phyloP scores from a whole-genome alignment of 2,113 vertebrate species.

The Emydura subglobosa region DNA sequence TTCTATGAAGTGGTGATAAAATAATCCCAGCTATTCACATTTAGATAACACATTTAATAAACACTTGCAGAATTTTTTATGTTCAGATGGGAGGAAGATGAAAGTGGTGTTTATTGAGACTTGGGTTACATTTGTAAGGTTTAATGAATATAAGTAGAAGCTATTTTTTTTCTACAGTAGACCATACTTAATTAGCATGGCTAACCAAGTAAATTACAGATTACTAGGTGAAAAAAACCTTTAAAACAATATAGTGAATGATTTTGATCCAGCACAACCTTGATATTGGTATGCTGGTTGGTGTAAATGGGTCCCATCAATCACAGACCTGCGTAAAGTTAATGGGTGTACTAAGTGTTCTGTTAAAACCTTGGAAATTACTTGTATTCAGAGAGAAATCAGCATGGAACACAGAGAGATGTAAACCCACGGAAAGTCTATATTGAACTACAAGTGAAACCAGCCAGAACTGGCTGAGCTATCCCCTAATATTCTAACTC shows the following conservation, averaged over 20 bases:
- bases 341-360: not conserved
- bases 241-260: not conserved
- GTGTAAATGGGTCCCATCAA: not conserved
- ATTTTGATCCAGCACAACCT: not conserved
- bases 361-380: no score
- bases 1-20: rapidly evolving
- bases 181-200: no score
- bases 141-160: not conserved
- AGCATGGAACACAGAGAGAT: no score
- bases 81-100: not conserved
- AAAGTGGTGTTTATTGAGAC: not conserved
- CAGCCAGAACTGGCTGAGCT: no score
- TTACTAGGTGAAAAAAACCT: not conserved
- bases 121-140: not conserved
- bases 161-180: not conserved
- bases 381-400: no score
- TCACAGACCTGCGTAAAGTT: not conserved
- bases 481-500: no score
- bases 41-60: not conserved
- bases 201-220: not conserved
- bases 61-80: not conserved
- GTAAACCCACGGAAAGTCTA: no score
- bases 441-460: no score
- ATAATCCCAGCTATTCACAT: not conserved
- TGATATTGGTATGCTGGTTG: not conserved